phyloP scores from a whole-genome alignment of 2,797 vertebrate genomes.

The Cynopterus sphinx region DNA sequence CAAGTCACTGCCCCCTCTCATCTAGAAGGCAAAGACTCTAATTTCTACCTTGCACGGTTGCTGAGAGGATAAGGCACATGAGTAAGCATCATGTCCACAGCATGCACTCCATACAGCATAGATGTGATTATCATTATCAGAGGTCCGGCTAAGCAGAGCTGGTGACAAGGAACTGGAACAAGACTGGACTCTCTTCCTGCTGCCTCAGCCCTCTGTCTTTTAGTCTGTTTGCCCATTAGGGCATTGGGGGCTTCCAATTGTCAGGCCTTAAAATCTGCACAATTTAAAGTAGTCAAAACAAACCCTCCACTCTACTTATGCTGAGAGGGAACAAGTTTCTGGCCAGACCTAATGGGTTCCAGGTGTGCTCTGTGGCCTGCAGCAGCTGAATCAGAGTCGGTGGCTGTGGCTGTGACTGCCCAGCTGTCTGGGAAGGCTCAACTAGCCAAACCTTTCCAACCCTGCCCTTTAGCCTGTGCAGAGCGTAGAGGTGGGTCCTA shows the following conservation, averaged over 20 bases:
- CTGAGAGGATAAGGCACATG: background rate
- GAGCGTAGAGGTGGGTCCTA: background rate
- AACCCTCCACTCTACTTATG: slow-evolving; percentile 85
- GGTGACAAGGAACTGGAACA: background rate
- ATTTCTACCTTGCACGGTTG: background rate
- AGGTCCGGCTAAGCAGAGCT: background rate
- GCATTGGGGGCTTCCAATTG: slow-evolving; percentile 79
- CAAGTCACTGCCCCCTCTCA: slow-evolving; percentile 13
- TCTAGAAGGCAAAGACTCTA: background rate
- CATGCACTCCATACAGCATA: fast-evolving
- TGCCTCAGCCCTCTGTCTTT: background rate
- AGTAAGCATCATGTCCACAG: background rate
- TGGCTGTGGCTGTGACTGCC: background rate
- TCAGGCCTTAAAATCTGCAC: slow-evolving; percentile 86
- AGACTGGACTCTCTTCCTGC: background rate
- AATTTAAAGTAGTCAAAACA: slow-evolving; percentile 88
- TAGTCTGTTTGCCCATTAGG: slow-evolving; percentile 22
- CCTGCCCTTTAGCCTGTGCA: background rate
- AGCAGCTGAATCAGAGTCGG: background rate
- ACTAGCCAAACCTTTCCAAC: background rate
- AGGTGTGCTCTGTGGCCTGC: slow-evolving; percentile 78
- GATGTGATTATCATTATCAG: background rate
- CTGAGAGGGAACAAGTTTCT: slow-evolving; percentile 82
- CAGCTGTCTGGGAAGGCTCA: background rate
- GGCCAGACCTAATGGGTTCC: slow-evolving; percentile 84